Evolutionary conservation across 2,797 vertebrate species (phyloP), one percentile per base, ranked within the genome.

Genomic region (Sebastes iracundus): DNA sequence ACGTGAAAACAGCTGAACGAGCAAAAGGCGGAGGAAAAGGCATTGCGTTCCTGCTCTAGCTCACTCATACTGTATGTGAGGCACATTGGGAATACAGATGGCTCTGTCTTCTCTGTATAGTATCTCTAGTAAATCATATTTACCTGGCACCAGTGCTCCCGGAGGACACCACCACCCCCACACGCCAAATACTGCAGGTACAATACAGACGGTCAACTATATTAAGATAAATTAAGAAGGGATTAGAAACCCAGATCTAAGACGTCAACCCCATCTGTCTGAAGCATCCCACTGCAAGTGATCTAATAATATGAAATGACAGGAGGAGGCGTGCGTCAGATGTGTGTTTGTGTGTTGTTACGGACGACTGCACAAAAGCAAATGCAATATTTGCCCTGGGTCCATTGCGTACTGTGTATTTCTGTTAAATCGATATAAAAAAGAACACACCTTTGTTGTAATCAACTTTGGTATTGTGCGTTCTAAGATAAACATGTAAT

Each of bases 1-100:
- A 80, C 14, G 35, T 52, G 61, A 87, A 87, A 91, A 88, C 65
- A 80, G 90, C 85, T 90, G 90, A 90, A 78, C 4, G 49, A 58
- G 84, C 81, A 84, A 87, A 87, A 79, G 59, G 65, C 61, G 56
- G 61, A 18, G 2, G 18, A 75, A 73, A 72, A 82, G 61, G 14
- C 68, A 79, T 78, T 69, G 71, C 64, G 49, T 69, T 75, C 49
- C 28, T 42, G 55, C 61, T 69, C 46, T 49, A 62, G 76, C 82
- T 80, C 70, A 55, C 58, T 87, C 68, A 70, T 77, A 72, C 30
- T 72, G 78, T 67, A 70, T 59, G 58, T 58, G 77, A 74, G 53
- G 56, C 42, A 60, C 72, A 79, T 4, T 46, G 65, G 71, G 64
- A 74, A 80, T 86, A 86, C 80, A 83, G 72, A 88, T 87, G 82